phyloP scores from a whole-genome alignment of 2,113 vertebrate genomes.

The Eulemur macaco region DNA sequence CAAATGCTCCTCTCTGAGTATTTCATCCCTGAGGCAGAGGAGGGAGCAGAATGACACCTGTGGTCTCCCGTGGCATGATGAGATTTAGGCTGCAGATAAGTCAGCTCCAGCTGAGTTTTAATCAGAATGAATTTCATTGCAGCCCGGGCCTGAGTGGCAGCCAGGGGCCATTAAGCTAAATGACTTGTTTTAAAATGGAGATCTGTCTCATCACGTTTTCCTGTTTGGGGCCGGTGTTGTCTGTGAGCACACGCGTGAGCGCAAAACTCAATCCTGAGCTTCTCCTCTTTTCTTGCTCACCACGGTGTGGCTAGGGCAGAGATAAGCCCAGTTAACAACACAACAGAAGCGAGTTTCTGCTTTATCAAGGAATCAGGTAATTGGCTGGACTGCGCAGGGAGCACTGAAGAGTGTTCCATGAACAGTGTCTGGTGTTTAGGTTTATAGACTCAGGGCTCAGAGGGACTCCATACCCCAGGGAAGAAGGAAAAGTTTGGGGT shows the following conservation, averaged over 20 bases:
- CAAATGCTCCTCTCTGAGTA: not conserved
- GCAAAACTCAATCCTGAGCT: not conserved
- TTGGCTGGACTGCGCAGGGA: not conserved
- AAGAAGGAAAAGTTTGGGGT: not conserved
- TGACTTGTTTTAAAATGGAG: slow-evolving; percentile 51
- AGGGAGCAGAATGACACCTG: not conserved
- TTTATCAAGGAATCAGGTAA: not conserved
- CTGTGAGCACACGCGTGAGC: not conserved
- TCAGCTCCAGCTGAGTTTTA: not conserved
- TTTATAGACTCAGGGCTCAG: not conserved
- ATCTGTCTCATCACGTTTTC: slow-evolving; percentile 55
- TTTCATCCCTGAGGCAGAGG: not conserved
- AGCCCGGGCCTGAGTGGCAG: slow-evolving; percentile 27
- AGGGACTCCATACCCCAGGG: not conserved
- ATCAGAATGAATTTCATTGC: not conserved
- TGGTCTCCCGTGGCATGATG: not conserved
- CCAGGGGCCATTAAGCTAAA: slow-evolving; percentile 1
- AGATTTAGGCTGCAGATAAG: not conserved
- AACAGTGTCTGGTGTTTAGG: not conserved
- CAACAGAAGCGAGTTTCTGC: not conserved
- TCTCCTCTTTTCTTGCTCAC: not conserved
- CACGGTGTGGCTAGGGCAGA: not conserved
- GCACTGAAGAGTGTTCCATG: not conserved
- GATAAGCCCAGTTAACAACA: not conserved
- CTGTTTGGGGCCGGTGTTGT: not conserved